Evolutionary conservation across 2,888 invertebrate genomes (phyloP), one percentile per base, ranked within the genome.

Genomic region (Antheraea assamensis): DNA sequence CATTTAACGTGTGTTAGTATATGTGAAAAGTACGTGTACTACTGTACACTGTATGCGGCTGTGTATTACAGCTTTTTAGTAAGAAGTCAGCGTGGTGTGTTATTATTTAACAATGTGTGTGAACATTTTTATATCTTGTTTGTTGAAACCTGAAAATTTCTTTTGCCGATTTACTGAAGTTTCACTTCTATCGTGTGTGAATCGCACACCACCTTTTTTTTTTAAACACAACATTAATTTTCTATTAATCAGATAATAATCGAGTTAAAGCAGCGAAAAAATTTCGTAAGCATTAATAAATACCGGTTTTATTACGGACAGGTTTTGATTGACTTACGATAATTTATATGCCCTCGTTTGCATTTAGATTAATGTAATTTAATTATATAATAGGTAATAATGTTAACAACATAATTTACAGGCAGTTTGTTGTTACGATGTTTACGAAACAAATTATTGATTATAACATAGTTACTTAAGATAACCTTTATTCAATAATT

Each of bases 311-410:
- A 42, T 13, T 42, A 42, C 13, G 42, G 13, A 58, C n/a, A 58
- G 55, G 21, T 24, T 58, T 58, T n/a, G 10, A 10, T 58, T 21
- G 10, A 58, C 24, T n/a, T 21, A 58, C n/a, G 55, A 52, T 52
- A 52, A 52, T 58, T 21, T n/a, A 10, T 58, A n/a, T 58, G 52
- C 21, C 21, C 52, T 52, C 21, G 52, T 58, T n/a, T 58, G 55
- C 7, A 58, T n/a, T 58, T 58, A 58, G n/a, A 58, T 58, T 58
- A 58, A n/a, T n/a, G n/a, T 58, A 58, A 58, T 58, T 58, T 58
- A 21, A n/a, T n/a, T 58, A 58, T 58, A 58, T 58, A 21, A 58
- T 58, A 58, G n/a, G n/a, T n/a, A n/a, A 3, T n/a, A 58, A n/a
- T n/a, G n/a, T 58, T n/a, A 21, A 21, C 24, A 58, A 58, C 7